phyloP scores from a whole-genome alignment of 2,888 invertebrate genomes.

The Hermaeophaga mercurialis region DNA sequence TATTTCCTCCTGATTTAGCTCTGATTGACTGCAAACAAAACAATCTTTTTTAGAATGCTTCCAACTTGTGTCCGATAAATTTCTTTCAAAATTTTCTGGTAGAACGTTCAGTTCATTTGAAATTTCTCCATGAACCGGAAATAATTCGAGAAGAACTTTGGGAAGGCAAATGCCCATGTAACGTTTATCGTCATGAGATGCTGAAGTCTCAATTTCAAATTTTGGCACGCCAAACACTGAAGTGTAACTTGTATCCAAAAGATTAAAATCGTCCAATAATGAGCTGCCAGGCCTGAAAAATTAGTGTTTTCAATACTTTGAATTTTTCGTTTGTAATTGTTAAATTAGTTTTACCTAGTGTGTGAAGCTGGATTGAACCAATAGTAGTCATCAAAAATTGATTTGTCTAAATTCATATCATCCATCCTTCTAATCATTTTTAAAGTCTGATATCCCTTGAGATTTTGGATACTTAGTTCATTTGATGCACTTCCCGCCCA shows the following conservation, averaged over 20 bases:
- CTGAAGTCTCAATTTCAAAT: slow-evolving; percentile 44
- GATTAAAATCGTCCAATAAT: slow-evolving; percentile 35
- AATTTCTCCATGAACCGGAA: slow-evolving; percentile 51
- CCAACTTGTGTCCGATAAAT: slow-evolving; percentile 19
- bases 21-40: slow-evolving; percentile 37
- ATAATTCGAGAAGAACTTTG: slow-evolving; percentile 68
- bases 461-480: slow-evolving; percentile 74
- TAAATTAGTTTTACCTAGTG: slow-evolving; percentile 30
- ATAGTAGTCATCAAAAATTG: slow-evolving; percentile 39
- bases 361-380: slow-evolving; percentile 39
- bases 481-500: slow-evolving; percentile 58
- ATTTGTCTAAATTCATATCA: slow-evolving; percentile 36
- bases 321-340: slow-evolving; percentile 2
- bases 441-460: slow-evolving; percentile 76
- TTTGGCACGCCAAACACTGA: slow-evolving; percentile 51
- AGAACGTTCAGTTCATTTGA: slow-evolving; percentile 31
- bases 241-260: slow-evolving; percentile 44
- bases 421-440: slow-evolving; percentile 64
- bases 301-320: background rate
- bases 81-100: slow-evolving; percentile 21
- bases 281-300: slow-evolving; percentile 34
- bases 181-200: slow-evolving; percentile 51
- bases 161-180: slow-evolving; percentile 81
- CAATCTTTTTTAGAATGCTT: slow-evolving; percentile 38
- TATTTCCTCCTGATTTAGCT: slow-evolving; percentile 14